Evolutionary conservation across 2,797 vertebrate species (phyloP).

Genomic region (Coregonus ussuriensis): DNA sequence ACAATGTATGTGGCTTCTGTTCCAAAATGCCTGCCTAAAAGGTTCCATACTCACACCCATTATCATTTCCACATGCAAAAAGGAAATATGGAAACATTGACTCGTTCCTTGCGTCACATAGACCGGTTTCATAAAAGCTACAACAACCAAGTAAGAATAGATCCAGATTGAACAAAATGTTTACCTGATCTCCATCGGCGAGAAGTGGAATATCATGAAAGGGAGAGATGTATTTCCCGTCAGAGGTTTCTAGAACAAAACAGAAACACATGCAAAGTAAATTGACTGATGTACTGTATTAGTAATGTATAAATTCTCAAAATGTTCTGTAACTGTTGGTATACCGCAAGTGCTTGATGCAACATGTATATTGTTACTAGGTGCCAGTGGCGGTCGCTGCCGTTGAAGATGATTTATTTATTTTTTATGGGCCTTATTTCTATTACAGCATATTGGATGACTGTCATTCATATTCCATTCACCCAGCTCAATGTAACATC

Average conservation of each 20-base stretch:
- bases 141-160: background rate
- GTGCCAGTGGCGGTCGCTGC: too few species aligned
- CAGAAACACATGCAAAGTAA: background rate
- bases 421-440: too few species aligned
- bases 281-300: background rate
- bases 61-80: too few species aligned
- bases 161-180: background rate
- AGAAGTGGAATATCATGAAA: constrained; percentile 96
- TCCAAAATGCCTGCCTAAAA: constrained; percentile 2
- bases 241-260: constrained; percentile 78
- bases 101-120: too few species aligned
- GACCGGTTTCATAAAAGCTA: background rate
- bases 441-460: too few species aligned
- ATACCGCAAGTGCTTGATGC: background rate
- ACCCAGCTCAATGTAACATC: too few species aligned
- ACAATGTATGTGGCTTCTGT: constrained; percentile 3
- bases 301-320: background rate
- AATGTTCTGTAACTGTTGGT: background rate
- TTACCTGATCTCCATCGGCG: constrained; percentile 63
- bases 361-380: too few species aligned
- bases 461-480: too few species aligned
- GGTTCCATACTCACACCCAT: background rate
- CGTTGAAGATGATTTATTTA: too few species aligned
- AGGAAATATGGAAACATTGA: too few species aligned
- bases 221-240: constrained; percentile 93